Evolutionary conservation across 64 coral and sea anemone species (phyloP).

Genomic region (Trachythela sp.): DNA sequence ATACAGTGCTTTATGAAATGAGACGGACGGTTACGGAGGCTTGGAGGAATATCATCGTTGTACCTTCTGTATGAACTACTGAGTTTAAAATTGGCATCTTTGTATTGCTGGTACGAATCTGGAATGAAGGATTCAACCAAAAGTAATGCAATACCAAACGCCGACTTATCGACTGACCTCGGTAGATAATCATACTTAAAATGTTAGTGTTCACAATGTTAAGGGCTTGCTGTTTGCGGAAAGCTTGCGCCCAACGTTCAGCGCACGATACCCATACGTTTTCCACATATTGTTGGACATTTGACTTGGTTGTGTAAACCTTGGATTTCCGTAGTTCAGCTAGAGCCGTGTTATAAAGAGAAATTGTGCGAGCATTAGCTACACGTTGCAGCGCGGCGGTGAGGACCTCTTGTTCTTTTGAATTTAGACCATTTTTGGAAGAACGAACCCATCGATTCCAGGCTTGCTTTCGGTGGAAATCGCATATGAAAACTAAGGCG

Average conservation of each 20-base stretch:
- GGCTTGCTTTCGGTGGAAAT: slow-evolving; percentile 42
- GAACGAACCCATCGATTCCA: slow-evolving; percentile 32
- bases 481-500: slow-evolving; percentile 44
- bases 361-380: background rate
- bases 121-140: slow-evolving; percentile 4
- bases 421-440: slow-evolving; percentile 30
- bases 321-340: slow-evolving; percentile 10
- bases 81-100: slow-evolving; percentile 19
- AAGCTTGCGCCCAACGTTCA: background rate
- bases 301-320: slow-evolving; percentile 25
- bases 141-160: background rate
- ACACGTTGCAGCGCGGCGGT: slow-evolving; percentile 16
- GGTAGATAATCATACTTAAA: slow-evolving; percentile 7
- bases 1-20: slow-evolving; percentile 48
- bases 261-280: background rate
- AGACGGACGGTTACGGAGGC: slow-evolving; percentile 29
- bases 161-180: background rate
- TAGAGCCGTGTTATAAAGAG: slow-evolving; percentile 10
- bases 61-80: slow-evolving; percentile 28
- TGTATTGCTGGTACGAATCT: slow-evolving; percentile 7
- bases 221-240: background rate
- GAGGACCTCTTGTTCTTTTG: slow-evolving; percentile 31
- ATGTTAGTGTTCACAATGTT: background rate
- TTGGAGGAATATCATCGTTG: background rate
- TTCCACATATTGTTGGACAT: background rate